Conservation (phyloP, 2,888 invertebrate species). For the Trachelus troglodyta region DNA sequence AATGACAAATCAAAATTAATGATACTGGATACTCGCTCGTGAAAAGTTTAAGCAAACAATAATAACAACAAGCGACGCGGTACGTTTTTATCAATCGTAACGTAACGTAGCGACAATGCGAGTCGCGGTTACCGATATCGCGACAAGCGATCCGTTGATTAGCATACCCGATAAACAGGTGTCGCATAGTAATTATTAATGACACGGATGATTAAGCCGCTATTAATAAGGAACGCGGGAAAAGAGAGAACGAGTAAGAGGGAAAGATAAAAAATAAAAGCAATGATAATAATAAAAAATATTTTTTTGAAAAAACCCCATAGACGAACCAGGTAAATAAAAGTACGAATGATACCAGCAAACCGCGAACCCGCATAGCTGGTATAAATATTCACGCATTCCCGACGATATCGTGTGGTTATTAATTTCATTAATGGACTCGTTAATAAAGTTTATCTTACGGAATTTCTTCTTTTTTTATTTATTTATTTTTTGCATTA, state of each 20-base stretch:
- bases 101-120: no score
- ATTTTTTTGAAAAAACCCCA: neutral
- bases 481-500: no score
- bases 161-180: constrained; percentile 7
- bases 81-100: no score
- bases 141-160: neutral
- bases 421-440: neutral
- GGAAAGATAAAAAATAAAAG: neutral
- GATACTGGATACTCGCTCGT: no score
- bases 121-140: no score
- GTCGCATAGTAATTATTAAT: constrained; percentile 3
- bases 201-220: neutral
- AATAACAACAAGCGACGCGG: no score
- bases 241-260: no score
- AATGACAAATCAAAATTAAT: no score
- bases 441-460: neutral
- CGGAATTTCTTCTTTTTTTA: no score
- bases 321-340: neutral
- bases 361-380: neutral
- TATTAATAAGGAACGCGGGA: neutral
- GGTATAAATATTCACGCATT: no score
- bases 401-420: neutral
- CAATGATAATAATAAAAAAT: neutral
- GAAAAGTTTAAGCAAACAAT: no score
- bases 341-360: neutral